phyloP scores from a whole-genome alignment of 2,113 vertebrate species.

The Pollimyrus isidori region DNA sequence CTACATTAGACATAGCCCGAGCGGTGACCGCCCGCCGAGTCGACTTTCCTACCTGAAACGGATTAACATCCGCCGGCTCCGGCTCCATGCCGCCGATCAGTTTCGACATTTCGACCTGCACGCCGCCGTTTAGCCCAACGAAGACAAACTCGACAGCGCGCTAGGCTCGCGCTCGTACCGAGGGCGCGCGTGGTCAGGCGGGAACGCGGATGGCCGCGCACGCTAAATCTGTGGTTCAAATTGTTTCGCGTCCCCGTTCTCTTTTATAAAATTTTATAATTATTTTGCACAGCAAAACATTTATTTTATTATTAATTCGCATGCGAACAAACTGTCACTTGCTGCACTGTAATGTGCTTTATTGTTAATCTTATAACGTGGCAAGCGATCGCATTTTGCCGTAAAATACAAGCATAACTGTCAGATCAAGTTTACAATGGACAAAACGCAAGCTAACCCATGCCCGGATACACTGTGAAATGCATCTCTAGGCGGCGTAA shows the following conservation, averaged over 20 bases:
- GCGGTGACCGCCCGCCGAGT: background rate
- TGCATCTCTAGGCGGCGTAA: background rate
- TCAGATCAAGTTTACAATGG: background rate
- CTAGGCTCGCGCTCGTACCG: background rate
- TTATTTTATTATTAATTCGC: background rate
- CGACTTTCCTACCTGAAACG: constrained; percentile 71
- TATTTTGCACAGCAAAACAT: background rate
- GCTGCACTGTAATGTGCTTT: background rate
- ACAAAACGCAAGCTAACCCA: background rate
- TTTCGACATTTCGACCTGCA: constrained; percentile 62
- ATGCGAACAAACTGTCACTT: background rate
- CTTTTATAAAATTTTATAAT: background rate
- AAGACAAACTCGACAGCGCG: background rate
- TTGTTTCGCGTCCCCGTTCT: background rate
- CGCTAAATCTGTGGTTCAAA: background rate
- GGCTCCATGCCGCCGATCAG: constrained; percentile 80
- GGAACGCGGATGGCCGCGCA: background rate
- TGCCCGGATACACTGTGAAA: background rate
- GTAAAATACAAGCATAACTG: background rate
- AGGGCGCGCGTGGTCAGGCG: background rate
- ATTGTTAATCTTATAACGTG: background rate
- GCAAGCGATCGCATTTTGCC: background rate
- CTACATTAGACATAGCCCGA: background rate
- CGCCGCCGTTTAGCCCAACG: constrained; percentile 15
- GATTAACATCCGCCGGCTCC: constrained; percentile 71